Evolutionary conservation across 2,797 vertebrate genomes (phyloP).

Genomic region (Bufotes viridis): DNA sequence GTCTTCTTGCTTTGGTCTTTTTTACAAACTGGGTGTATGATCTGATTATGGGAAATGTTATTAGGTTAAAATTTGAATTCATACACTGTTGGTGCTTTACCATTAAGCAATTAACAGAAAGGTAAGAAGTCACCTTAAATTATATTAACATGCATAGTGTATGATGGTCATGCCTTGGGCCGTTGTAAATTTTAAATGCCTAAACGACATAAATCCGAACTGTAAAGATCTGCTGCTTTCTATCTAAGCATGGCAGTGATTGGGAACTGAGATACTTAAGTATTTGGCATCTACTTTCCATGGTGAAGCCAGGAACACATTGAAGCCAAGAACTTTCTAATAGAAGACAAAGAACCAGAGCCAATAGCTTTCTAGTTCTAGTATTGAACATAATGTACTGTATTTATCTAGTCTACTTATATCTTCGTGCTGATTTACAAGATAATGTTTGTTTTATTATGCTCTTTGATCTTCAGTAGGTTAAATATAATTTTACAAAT

Average conservation of each 20-base stretch:
- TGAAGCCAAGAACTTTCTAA: constrained; percentile 27
- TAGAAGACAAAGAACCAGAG: not conserved
- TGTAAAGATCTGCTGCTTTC: not conserved
- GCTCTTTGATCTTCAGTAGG: not conserved
- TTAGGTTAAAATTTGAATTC: not conserved
- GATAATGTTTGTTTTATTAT: not conserved
- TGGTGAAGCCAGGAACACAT: not conserved
- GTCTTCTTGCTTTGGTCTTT: constrained; percentile 3
- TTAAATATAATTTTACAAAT: not conserved
- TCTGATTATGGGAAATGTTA: not conserved
- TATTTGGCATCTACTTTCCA: not conserved
- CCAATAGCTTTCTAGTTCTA: constrained; percentile 9
- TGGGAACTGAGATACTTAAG: not conserved
- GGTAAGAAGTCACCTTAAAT: not conserved
- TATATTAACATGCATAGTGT: not conserved
- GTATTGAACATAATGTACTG: not conserved
- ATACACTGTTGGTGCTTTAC: not conserved
- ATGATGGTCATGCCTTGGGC: not conserved
- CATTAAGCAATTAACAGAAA: not conserved
- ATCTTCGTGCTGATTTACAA: not conserved
- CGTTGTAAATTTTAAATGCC: not conserved
- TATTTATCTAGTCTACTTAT: not conserved
- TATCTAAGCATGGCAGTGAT: not conserved
- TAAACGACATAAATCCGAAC: not conserved
- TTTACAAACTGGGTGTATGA: not conserved